These are phyloP conservation scores for Montipora sp. DNA, from an alignment of 64 coral and sea anemone genomes.

Conservation along the genomic window DNA sequence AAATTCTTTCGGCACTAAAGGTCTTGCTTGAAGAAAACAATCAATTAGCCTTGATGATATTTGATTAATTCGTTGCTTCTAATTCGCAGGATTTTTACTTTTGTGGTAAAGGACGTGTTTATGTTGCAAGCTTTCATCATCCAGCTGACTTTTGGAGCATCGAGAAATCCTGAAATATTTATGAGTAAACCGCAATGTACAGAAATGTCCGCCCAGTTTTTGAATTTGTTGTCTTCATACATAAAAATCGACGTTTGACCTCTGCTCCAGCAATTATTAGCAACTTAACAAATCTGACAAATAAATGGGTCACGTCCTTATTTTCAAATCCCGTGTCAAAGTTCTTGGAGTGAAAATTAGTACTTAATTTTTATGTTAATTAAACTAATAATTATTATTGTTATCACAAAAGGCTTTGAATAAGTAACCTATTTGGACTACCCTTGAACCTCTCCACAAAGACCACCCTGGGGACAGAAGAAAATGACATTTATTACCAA, in stretches of 20 bases:
- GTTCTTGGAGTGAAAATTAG: background rate
- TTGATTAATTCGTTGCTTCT: background rate
- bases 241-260: background rate
- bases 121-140: background rate
- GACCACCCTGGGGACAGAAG: too few species aligned
- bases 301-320: too few species aligned
- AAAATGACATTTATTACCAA: too few species aligned
- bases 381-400: too few species aligned
- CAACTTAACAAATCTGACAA: too few species aligned
- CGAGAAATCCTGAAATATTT: background rate
- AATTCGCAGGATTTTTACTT: background rate
- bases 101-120: background rate
- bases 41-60: constrained; percentile 20
- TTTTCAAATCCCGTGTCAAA: too few species aligned
- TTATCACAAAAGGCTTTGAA: too few species aligned
- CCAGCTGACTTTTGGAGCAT: background rate
- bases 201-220: background rate
- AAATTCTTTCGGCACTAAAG: background rate
- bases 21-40: background rate
- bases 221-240: background rate
- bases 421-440: too few species aligned
- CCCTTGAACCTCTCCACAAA: too few species aligned
- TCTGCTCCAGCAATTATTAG: too few species aligned
- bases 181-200: background rate
- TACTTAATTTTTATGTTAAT: background rate